Conservation (phyloP, 2,888 invertebrate species). For the Oscheius sp. region DNA sequence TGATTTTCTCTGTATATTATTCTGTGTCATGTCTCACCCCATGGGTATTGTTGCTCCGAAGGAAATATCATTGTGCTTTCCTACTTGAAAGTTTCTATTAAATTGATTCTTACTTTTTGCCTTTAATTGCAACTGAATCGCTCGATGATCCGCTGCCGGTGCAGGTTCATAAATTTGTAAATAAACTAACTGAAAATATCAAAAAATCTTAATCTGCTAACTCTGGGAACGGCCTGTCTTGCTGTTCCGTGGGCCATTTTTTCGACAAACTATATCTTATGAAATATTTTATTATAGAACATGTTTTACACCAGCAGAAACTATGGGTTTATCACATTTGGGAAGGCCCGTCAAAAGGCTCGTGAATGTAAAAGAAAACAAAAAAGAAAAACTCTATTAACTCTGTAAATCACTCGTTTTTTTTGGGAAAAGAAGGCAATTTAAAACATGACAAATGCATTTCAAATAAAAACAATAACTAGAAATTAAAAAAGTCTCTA, state of each 20-base stretch:
- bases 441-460: not conserved
- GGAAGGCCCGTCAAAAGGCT: conserved; percentile 1
- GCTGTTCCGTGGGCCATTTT: not conserved
- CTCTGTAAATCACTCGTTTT: conserved; percentile 7
- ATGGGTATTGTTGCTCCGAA: conserved; percentile 30
- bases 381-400: not conserved
- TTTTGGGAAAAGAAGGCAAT: not conserved
- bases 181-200: too few relatives aligned
- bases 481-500: not conserved
- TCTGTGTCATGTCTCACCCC: conserved; percentile 25
- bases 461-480: not conserved
- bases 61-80: not conserved
- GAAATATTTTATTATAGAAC: conserved; percentile 18
- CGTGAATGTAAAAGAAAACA: not conserved
- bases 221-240: too few relatives aligned
- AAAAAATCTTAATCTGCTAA: too few relatives aligned
- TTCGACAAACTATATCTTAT: not conserved
- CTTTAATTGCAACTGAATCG: too few relatives aligned
- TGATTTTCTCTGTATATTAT: conserved; percentile 16
- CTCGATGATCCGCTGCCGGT: too few relatives aligned
- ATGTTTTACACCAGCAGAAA: conserved; percentile 12
- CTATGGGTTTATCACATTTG: conserved; percentile 11
- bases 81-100: not conserved
- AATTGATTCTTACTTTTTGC: too few relatives aligned
- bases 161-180: too few relatives aligned